Evolutionary conservation across 92 coral and sea anemone species (phyloP).

Genomic region (Pocillopora meandrina): DNA sequence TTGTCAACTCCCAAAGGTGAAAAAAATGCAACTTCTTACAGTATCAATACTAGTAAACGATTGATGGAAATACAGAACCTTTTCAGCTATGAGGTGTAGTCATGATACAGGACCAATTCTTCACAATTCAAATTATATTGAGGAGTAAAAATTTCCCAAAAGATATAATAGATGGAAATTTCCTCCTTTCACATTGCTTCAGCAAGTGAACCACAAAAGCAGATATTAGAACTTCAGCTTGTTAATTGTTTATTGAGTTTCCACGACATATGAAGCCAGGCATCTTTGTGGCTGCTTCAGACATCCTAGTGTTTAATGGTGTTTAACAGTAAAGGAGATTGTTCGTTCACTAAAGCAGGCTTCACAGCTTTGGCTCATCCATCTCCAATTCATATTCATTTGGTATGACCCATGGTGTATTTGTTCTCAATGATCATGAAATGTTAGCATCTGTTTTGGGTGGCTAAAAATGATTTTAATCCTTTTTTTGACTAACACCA

Average conservation of each 20-base stretch:
- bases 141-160: not conserved
- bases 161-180: not conserved
- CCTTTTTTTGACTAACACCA: too few relatives aligned
- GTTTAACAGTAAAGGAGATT: slow-evolving; percentile 77
- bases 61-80: too few relatives aligned
- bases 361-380: slow-evolving; percentile 98
- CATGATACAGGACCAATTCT: too few relatives aligned
- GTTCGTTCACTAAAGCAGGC: slow-evolving; percentile 79
- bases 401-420: slow-evolving; percentile 98
- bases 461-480: too few relatives aligned
- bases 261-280: slow-evolving; percentile 91
- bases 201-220: slow-evolving; percentile 88
- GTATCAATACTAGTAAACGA: too few relatives aligned
- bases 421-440: slow-evolving; percentile 64
- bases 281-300: slow-evolving; percentile 88
- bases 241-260: slow-evolving; percentile 82
- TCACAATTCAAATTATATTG: too few relatives aligned
- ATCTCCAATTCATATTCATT: slow-evolving; percentile 74
- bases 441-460: not conserved
- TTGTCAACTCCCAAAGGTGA: too few relatives aligned
- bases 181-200: not conserved
- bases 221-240: slow-evolving; percentile 88
- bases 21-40: too few relatives aligned
- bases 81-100: too few relatives aligned
- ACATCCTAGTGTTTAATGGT: slow-evolving; percentile 76